Evolutionary conservation across 2,888 invertebrate genomes (phyloP).

Genomic region (Athripsodes cinereus): DNA sequence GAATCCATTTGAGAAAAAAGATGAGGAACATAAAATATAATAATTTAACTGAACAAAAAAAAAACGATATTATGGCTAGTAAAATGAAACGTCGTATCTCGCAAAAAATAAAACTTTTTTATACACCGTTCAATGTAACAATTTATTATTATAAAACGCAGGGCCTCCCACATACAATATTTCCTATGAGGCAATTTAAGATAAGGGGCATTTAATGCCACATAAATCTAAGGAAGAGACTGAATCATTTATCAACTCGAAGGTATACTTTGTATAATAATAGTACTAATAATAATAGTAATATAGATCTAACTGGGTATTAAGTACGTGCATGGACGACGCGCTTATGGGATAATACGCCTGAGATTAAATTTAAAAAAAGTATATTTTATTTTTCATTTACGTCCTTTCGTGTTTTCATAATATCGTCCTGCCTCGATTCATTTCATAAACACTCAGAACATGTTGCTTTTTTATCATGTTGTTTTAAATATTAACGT

Average conservation of each 20-base stretch:
- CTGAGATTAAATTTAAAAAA: neutral
- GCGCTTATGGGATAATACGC: neutral
- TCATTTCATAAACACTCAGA: too few relatives aligned
- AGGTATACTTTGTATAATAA: neutral
- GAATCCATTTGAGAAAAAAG: too few relatives aligned
- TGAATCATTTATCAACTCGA: constrained; percentile 13
- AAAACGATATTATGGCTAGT: neutral
- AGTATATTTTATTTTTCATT: too few relatives aligned
- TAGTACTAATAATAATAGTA: neutral
- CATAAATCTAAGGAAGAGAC: constrained; percentile 16
- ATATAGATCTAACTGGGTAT: neutral
- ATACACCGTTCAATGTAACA: neutral
- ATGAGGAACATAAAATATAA: neutral
- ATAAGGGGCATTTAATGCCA: constrained; percentile 18
- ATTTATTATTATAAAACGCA: constrained; percentile 2
- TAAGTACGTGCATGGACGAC: neutral
- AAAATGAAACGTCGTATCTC: neutral
- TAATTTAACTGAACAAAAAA: neutral
- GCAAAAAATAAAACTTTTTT: neutral
- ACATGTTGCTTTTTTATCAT: too few relatives aligned
- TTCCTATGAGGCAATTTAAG: constrained; percentile 8
- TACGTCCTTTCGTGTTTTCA: too few relatives aligned
- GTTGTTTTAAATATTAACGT: too few relatives aligned
- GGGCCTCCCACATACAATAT: constrained; percentile 3
- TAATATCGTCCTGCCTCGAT: too few relatives aligned